Base-by-base conservation (phyloP, 2,113 vertebrate species). In the Sinocyclocheilus rhinocerous region DNA sequence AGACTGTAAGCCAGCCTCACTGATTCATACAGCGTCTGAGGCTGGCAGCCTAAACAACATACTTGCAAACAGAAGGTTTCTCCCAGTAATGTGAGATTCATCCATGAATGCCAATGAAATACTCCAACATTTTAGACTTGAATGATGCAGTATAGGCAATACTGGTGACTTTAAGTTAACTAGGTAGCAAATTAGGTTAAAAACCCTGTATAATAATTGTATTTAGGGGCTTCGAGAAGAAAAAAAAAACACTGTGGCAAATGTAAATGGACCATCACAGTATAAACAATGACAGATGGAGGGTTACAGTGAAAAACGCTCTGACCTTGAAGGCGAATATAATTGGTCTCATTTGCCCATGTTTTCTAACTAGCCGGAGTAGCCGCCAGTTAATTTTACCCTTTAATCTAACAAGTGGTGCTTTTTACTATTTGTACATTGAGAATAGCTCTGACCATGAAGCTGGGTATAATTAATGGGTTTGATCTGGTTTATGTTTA, bases 21-120 rank as follows among this genome's bases (percentile, higher is more conserved):
- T 86, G 85, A 88, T 84, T 88, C 83, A 85, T 84, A 26, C 52
- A 45, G 76, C 79, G 85, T 84, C 76, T 83, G 76, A 67, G 20
- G 63, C 84, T 55, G 87, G 76, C 72, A 88, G 81, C 65, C 84
- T 80, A 88, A 88, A 88, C 87, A 88, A 84, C 85, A 86, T 78
- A 86, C 45, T 83, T 70, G n/a, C 55, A 63, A 86, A 65, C 84
- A 86, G 85, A 84, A 36, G 75, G 50, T 65, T 84, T 76, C 50
- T 57, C 18, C 67, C 69, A 76, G 59, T 84, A 84, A 85, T 61
- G 42, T 70, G 73, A 16, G 24, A 29, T 52, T 29, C 42, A 42
- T 22, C 61, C 4, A 7, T 22, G 24, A 69, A 52, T 81, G 42
- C 61, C n/a, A 67, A 26, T 81, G 2, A n/a, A 26, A 48, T 80